A percentile compares a stretch with the other conserved stretches of the same genome.
Evolutionary conservation across 2,113 vertebrate species (phyloP).

Genomic region (Indicator indicator): DNA sequence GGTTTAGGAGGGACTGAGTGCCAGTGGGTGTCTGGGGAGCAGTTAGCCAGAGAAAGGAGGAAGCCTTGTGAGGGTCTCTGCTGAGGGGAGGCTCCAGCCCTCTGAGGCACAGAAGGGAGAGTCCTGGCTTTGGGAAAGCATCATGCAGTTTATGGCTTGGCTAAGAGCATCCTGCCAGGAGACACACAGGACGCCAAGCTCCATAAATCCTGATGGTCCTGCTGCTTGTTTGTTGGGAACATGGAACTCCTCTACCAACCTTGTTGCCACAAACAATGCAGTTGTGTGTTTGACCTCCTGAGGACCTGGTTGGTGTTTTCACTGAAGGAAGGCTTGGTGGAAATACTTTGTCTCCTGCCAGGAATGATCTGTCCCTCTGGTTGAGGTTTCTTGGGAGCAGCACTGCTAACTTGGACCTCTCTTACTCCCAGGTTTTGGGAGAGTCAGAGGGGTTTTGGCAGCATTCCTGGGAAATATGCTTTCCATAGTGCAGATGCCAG

Average conservation of each 20-base stretch:
- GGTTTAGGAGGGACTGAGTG: not conserved
- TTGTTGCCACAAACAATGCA: not conserved
- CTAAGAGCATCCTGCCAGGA: not conserved
- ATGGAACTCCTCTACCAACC: not conserved
- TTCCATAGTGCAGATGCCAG: not conserved
- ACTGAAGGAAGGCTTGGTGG: not conserved
- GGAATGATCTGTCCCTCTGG: slow-evolving; percentile 43
- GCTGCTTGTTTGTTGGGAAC: not conserved
- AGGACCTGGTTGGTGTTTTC: not conserved
- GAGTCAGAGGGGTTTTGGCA: not conserved
- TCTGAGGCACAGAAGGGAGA: not conserved
- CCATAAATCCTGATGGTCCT: not conserved
- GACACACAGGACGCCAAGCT: not conserved
- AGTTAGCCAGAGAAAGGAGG: not conserved
- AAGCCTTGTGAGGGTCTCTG: not conserved
- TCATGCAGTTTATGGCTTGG: not conserved
- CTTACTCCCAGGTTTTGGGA: not conserved
- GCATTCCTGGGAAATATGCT: not conserved
- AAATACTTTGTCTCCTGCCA: not conserved
- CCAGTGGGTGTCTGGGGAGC: not conserved
- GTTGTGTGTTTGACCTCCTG: not conserved
- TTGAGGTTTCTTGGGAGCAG: not conserved
- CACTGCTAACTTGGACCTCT: not conserved
- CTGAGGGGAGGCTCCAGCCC: not conserved
- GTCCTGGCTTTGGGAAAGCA: not conserved